Conservation (phyloP, 2,797 vertebrate species). For the Micromesistius poutassou region DNA sequence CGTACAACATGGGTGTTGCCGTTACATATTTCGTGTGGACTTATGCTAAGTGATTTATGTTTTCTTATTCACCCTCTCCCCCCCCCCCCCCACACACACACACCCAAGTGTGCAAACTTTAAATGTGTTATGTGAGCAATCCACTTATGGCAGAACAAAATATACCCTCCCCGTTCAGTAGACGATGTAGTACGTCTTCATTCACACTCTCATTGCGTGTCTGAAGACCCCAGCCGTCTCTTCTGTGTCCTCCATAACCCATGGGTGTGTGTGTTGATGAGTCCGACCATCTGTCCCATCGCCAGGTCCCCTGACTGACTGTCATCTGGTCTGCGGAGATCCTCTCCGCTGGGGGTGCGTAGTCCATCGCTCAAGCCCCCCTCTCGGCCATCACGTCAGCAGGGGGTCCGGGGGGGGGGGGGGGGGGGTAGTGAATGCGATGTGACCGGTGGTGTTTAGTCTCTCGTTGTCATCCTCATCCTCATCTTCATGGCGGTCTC, state of each 20-base stretch:
- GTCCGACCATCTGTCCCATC: not conserved
- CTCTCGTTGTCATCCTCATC: not conserved
- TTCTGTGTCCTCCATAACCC: slow-evolving; percentile 23
- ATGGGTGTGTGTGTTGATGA: slow-evolving; percentile 18
- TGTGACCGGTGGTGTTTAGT: not conserved
- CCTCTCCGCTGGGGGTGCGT: not conserved
- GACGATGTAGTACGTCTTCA: slow-evolving; percentile 6
- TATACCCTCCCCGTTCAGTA: slow-evolving; percentile 12
- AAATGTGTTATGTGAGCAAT: slow-evolving; percentile 42
- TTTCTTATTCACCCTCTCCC: slow-evolving; percentile 8
- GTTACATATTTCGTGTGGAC: slow-evolving; percentile 39
- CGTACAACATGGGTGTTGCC: slow-evolving; percentile 66
- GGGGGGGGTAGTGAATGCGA: not conserved
- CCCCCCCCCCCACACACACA: too few relatives aligned
- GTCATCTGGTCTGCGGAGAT: not conserved
- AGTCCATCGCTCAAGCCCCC: not conserved
- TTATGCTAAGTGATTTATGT: slow-evolving; percentile 32
- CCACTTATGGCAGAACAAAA: slow-evolving; percentile 30
- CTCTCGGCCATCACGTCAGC: not conserved
- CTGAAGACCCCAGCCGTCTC: not conserved
- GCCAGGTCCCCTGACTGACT: not conserved
- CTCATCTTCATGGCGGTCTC: not conserved
- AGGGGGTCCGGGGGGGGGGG: not conserved
- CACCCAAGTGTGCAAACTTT: slow-evolving; percentile 19
- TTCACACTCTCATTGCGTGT: slow-evolving; percentile 17